Conservation (phyloP, 2,888 invertebrate species). For the Andrena fulva region DNA sequence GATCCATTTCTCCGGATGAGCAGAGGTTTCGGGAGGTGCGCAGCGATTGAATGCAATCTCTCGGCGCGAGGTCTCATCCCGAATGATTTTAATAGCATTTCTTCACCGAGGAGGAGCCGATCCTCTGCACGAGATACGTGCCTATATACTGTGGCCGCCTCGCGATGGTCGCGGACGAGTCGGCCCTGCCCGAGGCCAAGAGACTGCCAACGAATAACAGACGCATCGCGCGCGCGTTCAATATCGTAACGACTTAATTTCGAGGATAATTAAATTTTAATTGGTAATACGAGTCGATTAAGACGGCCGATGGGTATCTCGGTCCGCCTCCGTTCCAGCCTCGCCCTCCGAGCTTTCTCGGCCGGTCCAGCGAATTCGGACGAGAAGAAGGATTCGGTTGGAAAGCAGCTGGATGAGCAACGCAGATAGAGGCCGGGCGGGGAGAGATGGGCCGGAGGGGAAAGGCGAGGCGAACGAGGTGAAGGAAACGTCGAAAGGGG, state of each 20-base stretch:
- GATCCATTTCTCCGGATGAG: too few species aligned
- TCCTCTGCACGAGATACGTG: too few species aligned
- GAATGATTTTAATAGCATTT: too few species aligned
- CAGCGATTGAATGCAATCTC: too few species aligned
- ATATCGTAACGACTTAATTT: constrained; percentile 77
- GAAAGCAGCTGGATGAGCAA: neutral
- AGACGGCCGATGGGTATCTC: constrained; percentile 73
- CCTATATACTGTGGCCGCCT: too few species aligned
- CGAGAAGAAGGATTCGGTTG: constrained; percentile 17
- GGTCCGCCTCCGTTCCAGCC: constrained; percentile 39
- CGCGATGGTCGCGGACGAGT: too few species aligned
- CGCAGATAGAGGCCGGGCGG: neutral
- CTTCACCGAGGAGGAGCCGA: too few species aligned
- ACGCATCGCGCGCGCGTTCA: constrained; percentile 51
- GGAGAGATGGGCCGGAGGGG: neutral
- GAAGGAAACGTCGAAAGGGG: constrained; percentile 7
- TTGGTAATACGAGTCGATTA: constrained; percentile 83
- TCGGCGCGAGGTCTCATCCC: too few species aligned
- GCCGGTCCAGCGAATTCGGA: constrained; percentile 26
- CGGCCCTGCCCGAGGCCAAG: neutral
- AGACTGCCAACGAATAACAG: constrained; percentile 21
- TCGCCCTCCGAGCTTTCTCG: constrained; percentile 20
- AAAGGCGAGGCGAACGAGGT: neutral
- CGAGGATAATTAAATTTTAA: constrained; percentile 82
- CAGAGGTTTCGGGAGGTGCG: too few species aligned